Percentiles rank a stretch among this genome's conserved stretches.
These are phyloP conservation scores for Chalcis sispes DNA, from an alignment of 2,888 invertebrate species.

Conservation along the genomic window DNA sequence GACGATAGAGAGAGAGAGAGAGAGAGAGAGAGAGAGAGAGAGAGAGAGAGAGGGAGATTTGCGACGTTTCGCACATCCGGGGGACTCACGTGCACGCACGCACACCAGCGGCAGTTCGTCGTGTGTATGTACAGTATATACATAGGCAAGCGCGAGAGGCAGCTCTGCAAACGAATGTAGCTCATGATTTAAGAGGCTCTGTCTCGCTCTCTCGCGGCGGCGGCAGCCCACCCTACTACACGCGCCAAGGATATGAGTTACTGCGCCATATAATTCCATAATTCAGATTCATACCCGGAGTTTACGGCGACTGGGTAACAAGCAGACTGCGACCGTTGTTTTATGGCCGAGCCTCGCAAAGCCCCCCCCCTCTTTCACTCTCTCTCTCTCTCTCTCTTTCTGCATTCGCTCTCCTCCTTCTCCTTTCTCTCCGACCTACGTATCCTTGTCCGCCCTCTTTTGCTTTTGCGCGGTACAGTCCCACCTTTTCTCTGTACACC, in stretches of 20 bases:
- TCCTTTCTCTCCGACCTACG: conserved; percentile 26
- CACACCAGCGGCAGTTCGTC: neutral
- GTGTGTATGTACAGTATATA: too few relatives aligned
- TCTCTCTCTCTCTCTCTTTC: conserved; percentile 38
- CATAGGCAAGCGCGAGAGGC: neutral
- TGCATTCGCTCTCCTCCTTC: conserved; percentile 10
- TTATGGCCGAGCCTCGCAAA: conserved; percentile 62
- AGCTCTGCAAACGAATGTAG: conserved; percentile 66
- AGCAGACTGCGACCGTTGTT: conserved; percentile 70
- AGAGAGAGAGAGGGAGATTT: conserved; percentile 41
- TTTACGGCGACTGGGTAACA: conserved; percentile 70
- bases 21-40: conserved; percentile 20
- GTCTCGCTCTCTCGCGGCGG: conserved; percentile 13
- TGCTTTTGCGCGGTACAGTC: conserved; percentile 12
- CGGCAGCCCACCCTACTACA: conserved; percentile 62
- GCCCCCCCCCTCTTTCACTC: conserved; percentile 40
- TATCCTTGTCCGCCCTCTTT: conserved; percentile 47
- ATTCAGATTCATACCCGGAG: conserved; percentile 71
- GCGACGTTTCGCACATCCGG: conserved; percentile 41
- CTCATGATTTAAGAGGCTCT: conserved; percentile 65
- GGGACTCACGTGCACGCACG: neutral
- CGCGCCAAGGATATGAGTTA: conserved; percentile 69
- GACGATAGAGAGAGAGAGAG: conserved; percentile 22
- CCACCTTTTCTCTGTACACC: neutral
- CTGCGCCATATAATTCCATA: conserved; percentile 71